Evolutionary conservation across 2,888 invertebrate genomes (phyloP), one percentile per base, ranked within the genome.

Genomic region (Priocnemis perturbator): DNA sequence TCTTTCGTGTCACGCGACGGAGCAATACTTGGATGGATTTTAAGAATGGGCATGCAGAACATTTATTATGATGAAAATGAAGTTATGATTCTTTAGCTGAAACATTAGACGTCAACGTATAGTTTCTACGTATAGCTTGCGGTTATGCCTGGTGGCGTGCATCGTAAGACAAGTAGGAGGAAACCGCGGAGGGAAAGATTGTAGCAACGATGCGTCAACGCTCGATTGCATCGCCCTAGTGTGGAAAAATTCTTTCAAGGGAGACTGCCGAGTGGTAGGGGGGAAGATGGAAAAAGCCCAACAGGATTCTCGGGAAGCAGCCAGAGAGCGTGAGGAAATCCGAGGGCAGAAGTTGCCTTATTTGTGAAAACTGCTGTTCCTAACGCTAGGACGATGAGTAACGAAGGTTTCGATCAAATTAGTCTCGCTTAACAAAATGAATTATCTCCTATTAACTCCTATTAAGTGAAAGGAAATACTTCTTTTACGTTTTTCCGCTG

Each of bases 281-380:
- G 9, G 20, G 48, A 30, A 56, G 20, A 47, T 21, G 14, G 44
- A 56, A 26, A 23, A 56, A 66, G 56, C 21, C 23, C 21, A n/a
- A 53, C 53, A 14, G n/a, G 55, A 62, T 61, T 14, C 30, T 56
- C 59, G 11, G 64, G 56, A 11, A 21, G 23, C 61, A 67, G 50
- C 9, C n/a, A 58, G 44, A 60, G 30, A 26, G 23, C 61, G 67
- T 64, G 74, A 67, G 70, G 74, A 74, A 74, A 73, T 74, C 63
- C 59, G 20, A 64, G 67, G 69, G 64, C 64, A 70, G 55, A 62
- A 47, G 14, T 19, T 48, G 64, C 65, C 69, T 73, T 73, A 63
- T 73, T 67, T 64, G 55, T 15, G 5, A 52, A 50, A 44, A 45
- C 26, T 30, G 19, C 26, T 57, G 62, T 57, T 67, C 63, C 55